Evolutionary conservation across 1,140 invertebrate species (phyloP).

Genomic region (Streblospio benedicti): DNA sequence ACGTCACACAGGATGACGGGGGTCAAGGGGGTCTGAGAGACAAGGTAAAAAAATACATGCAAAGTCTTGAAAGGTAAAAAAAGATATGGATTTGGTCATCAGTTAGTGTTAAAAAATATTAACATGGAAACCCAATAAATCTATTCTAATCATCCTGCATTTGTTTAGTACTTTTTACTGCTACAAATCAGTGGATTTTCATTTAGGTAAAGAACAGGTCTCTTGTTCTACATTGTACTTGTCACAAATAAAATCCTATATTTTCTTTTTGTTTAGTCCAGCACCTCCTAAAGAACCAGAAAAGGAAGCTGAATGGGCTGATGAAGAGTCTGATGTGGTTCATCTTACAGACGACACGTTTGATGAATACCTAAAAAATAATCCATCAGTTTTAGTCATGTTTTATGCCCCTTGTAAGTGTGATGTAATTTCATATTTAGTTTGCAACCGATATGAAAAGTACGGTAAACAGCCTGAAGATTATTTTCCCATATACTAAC

Average conservation of each 20-base stretch:
- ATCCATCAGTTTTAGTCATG: conserved; percentile 72
- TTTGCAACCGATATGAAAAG: not conserved
- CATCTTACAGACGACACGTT: conserved; percentile 67
- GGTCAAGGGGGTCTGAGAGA: conserved; percentile 60
- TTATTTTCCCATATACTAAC: not conserved
- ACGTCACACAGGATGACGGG: too few species aligned
- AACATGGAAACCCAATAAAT: too few species aligned
- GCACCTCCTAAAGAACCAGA: conserved; percentile 71
- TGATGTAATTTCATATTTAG: not conserved
- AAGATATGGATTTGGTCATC: too few species aligned
- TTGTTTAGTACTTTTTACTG: too few species aligned
- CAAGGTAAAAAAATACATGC: too few species aligned
- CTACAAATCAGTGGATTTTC: too few species aligned
- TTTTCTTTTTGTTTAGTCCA: conserved; percentile 34
- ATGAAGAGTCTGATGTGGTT: conserved; percentile 59
- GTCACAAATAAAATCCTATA: conserved; percentile 43
- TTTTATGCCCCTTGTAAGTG: conserved; percentile 69
- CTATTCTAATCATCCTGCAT: too few species aligned
- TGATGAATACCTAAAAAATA: conserved; percentile 55
- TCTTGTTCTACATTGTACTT: too few species aligned
- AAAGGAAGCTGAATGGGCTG: conserved; percentile 64
- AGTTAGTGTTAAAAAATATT: too few species aligned
- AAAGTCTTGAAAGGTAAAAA: too few species aligned
- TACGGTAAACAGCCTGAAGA: not conserved
- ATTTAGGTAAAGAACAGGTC: too few species aligned